Evolutionary conservation across 2,797 vertebrate genomes (phyloP).

Genomic region (Sebastes kiyomatsui): DNA sequence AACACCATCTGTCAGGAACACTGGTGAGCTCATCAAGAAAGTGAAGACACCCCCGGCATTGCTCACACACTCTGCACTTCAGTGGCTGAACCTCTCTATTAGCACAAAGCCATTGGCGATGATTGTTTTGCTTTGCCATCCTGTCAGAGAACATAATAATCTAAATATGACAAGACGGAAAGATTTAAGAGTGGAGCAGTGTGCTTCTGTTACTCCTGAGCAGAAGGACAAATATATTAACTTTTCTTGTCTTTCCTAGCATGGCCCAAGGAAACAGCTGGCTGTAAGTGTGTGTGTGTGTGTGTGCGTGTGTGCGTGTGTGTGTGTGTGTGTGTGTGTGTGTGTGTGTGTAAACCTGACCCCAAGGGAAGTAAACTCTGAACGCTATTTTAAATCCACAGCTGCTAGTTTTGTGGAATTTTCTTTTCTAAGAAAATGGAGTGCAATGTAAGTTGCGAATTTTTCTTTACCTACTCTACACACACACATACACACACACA

Average conservation of each 20-base stretch:
- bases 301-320: not conserved
- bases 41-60: constrained; percentile 42
- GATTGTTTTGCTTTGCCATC: constrained; percentile 31
- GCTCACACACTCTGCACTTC: constrained; percentile 34
- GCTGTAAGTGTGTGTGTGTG: not conserved
- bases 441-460: not conserved
- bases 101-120: constrained; percentile 26
- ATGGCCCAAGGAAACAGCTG: constrained; percentile 41
- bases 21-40: constrained; percentile 58
- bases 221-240: not conserved
- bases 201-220: not conserved
- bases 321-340: not conserved
- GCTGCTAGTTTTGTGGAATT: constrained; percentile 18
- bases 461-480: not conserved
- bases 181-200: constrained; percentile 12
- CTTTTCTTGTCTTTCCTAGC: constrained; percentile 15
- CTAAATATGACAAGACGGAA: constrained; percentile 33
- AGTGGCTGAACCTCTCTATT: constrained; percentile 44
- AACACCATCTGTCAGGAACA: constrained; percentile 73
- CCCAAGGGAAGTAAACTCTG: constrained; percentile 9
- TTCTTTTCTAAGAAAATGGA: constrained; percentile 1
- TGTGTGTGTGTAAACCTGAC: constrained; percentile 10
- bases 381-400: constrained; percentile 23
- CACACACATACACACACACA: not conserved
- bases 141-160: constrained; percentile 41